Evolutionary conservation across 23 tunicate species (phyloP), one percentile per base, ranked within the genome.

Genomic region (Trididemnum miniatum): DNA sequence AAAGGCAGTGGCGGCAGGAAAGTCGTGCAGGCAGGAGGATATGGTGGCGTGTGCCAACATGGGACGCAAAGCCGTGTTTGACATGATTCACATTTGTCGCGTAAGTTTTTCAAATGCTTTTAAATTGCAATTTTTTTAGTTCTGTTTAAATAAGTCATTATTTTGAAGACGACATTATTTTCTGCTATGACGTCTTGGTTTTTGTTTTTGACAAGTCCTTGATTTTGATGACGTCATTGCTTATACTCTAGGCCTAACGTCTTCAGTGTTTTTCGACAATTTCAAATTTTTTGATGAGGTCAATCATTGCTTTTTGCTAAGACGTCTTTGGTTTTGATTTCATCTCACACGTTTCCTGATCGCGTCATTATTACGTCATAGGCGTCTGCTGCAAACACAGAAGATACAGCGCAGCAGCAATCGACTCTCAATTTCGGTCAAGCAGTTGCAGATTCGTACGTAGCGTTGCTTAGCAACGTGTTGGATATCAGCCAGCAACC

Each of bases 1-100:
- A 34, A 89, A 90, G 35, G 99, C 99, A 22, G 99, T 95, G 59
- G 89, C 89, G 0, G 99, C 95, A 0, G 99, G 96, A 2, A 95
- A 90, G 51, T 86, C 88, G 0, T 78, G 96, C 80, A 82, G 76
- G 51, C 98, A 93, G 83, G 93, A 93, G 2, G 98, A 93, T 59
- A 88, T 93, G 93, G 76, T 93, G 29, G 82, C 83, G 28, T 91
- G 89, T 36, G 98, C 98, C 4, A 93, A 93, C 66, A 88, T 88
- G 84, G 98, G 98, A 34, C 65, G 98, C 37, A 93, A 84, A 76
- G 92, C 98, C 31, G 89, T 88, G 1, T 84, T 93, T 26, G 93
- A 93, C 72, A 93, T 93, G 98, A 88, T 93, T 36, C 89, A 84
- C 72, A 88, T 89, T 51, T 93, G 98, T 69, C 71, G 98, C 69